Percentiles rank a stretch among this genome's conserved stretches.
Conservation (phyloP, 2,113 vertebrate species). For the Taxidea taxus region DNA sequence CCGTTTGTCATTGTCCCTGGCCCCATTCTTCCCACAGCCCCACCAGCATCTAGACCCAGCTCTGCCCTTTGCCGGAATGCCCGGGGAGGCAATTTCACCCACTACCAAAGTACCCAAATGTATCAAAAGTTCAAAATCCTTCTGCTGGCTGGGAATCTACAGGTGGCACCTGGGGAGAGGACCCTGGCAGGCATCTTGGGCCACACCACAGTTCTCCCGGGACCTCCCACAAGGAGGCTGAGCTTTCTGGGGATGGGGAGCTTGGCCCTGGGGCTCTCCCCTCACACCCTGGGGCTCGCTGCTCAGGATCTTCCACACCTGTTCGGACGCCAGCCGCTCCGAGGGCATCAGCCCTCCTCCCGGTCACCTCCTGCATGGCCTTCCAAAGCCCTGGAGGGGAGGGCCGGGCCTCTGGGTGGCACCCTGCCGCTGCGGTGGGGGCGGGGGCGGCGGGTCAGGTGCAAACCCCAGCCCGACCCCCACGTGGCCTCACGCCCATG, state of each 20-base stretch:
- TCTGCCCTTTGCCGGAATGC: neutral
- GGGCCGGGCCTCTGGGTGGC: neutral
- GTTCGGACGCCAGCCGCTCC: neutral
- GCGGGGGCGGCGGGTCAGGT: neutral
- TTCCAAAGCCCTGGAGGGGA: neutral
- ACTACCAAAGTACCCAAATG: neutral
- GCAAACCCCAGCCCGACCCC: neutral
- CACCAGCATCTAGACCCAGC: accelerated
- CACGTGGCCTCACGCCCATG: neutral
- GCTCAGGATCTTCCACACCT: neutral
- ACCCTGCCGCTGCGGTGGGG: accelerated
- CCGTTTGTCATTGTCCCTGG: neutral
- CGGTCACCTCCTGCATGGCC: accelerated
- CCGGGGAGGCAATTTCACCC: neutral
- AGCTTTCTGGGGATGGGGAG: neutral
- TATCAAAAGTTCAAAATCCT: neutral
- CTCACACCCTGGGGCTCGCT: too few relatives aligned
- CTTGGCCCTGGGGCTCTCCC: neutral
- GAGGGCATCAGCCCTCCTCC: neutral
- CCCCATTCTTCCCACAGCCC: neutral
- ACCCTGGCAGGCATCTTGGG: neutral
- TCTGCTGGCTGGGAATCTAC: neutral
- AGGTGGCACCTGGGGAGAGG: neutral
- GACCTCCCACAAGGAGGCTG: accelerated
- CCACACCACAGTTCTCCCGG: neutral